Evolutionary conservation across 2,888 invertebrate genomes (phyloP).

Genomic region (Drosophila trichaetosa): DNA sequence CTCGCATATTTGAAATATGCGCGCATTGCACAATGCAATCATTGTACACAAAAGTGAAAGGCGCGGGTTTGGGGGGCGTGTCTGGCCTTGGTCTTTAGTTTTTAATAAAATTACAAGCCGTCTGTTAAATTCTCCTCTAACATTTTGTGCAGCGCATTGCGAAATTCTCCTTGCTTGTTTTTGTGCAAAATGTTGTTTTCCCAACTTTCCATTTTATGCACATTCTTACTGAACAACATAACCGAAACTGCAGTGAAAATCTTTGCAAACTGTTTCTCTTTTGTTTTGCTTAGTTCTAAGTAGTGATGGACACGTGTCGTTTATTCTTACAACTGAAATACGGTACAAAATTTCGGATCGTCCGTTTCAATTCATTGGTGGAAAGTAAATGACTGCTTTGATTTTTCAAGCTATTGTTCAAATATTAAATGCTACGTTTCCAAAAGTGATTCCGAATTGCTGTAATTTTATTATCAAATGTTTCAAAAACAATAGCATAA

Average conservation of each 20-base stretch:
- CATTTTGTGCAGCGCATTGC: conserved; percentile 47
- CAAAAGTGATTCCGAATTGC: neutral
- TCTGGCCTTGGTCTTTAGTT: conserved; percentile 11
- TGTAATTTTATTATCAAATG: neutral
- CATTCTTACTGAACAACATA: conserved; percentile 21
- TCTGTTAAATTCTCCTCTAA: conserved; percentile 32
- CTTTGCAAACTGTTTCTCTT: conserved; percentile 11
- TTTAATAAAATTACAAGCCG: conserved; percentile 51
- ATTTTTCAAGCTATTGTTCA: neutral
- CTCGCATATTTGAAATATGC: conserved; percentile 17
- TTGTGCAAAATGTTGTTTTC: conserved; percentile 16
- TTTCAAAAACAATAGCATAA: neutral
- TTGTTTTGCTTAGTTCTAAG: neutral
- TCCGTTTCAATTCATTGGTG: neutral
- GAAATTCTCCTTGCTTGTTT: conserved; percentile 33
- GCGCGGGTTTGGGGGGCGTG: neutral
- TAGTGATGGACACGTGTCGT: neutral
- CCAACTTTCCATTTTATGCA: conserved; percentile 13
- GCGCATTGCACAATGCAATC: conserved; percentile 49
- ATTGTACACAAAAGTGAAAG: conserved; percentile 24
- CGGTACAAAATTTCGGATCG: neutral
- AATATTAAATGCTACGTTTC: neutral
- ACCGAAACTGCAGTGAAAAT: conserved; percentile 24
- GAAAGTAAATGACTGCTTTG: neutral
- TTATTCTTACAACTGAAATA: neutral